phyloP scores from a whole-genome alignment of 2,797 vertebrate genomes.

The Chromis chromis region DNA sequence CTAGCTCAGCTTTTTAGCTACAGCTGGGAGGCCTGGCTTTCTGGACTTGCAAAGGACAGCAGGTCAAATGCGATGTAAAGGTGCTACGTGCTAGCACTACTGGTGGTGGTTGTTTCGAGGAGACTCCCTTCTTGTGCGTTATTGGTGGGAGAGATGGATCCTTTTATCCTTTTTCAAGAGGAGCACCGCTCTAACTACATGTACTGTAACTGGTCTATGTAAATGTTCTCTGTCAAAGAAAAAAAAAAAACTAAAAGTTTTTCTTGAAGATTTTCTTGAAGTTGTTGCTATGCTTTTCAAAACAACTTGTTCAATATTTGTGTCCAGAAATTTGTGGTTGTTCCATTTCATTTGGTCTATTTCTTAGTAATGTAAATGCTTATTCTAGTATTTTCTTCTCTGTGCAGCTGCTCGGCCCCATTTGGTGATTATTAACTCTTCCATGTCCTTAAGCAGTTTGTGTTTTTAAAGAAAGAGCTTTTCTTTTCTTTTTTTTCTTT shows the following conservation, averaged over 20 bases:
- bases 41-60: conserved; percentile 3
- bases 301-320: conserved; percentile 45
- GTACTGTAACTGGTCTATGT: conserved; percentile 66
- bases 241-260: conserved; percentile 29
- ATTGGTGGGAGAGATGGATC: conserved; percentile 17
- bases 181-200: conserved; percentile 58
- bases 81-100: conserved; percentile 31
- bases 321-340: conserved; percentile 59
- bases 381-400: conserved; percentile 55
- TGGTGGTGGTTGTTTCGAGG: neutral
- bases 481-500: conserved; percentile 27
- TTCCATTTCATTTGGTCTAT: conserved; percentile 56
- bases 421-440: conserved; percentile 56
- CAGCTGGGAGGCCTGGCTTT: conserved; percentile 8
- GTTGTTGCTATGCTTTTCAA: conserved; percentile 55
- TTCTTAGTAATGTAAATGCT: conserved; percentile 65
- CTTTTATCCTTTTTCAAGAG: conserved; percentile 29
- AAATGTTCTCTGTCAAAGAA: conserved; percentile 60
- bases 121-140: neutral
- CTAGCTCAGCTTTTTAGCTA: conserved; percentile 25
- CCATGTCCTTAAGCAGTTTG: conserved; percentile 42
- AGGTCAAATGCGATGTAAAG: conserved; percentile 3
- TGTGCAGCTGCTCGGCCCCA: conserved; percentile 50
- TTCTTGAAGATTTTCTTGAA: conserved; percentile 49
- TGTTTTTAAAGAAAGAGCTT: conserved; percentile 21